These are phyloP conservation scores for Plebejus melissa DNA, from an alignment of 2,888 invertebrate genomes.

Conservation along the genomic window DNA sequence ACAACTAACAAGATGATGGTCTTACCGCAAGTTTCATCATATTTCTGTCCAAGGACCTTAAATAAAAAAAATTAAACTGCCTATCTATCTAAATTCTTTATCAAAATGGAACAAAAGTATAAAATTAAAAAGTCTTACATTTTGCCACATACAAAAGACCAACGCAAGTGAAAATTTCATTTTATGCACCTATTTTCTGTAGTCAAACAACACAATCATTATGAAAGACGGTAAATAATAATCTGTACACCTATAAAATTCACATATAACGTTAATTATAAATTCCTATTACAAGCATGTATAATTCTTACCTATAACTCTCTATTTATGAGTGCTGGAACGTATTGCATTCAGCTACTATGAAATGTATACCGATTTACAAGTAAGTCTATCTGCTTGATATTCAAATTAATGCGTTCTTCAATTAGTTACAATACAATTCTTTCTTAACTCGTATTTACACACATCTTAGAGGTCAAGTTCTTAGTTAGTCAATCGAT, in stretches of 20 bases:
- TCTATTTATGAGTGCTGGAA: neutral
- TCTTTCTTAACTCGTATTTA: neutral
- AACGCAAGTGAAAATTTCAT: slow-evolving; percentile 16
- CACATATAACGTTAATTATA: slow-evolving; percentile 2
- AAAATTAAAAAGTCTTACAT: neutral
- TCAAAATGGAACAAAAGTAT: neutral
- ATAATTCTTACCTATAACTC: neutral
- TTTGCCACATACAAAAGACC: neutral
- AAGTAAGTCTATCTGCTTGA: neutral
- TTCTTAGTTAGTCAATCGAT: slow-evolving; percentile 14
- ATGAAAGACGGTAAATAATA: slow-evolving; percentile 4
- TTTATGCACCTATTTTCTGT: slow-evolving; percentile 14
- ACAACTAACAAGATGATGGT: neutral
- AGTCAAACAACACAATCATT: slow-evolving; percentile 1
- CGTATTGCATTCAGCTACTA: neutral
- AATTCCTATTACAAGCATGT: neutral
- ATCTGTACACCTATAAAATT: slow-evolving; percentile 12
- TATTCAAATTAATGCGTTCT: neutral
- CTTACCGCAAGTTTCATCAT: slow-evolving; percentile 26
- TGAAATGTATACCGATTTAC: neutral
- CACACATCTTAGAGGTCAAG: slow-evolving; percentile 14
- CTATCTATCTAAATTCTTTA: neutral
- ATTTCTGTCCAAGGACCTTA: slow-evolving; percentile 21
- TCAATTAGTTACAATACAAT: slow-evolving; percentile 21
- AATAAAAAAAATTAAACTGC: neutral